Evolutionary conservation across 2,797 vertebrate species (phyloP).

Genomic region (Sciurus carolinensis): DNA sequence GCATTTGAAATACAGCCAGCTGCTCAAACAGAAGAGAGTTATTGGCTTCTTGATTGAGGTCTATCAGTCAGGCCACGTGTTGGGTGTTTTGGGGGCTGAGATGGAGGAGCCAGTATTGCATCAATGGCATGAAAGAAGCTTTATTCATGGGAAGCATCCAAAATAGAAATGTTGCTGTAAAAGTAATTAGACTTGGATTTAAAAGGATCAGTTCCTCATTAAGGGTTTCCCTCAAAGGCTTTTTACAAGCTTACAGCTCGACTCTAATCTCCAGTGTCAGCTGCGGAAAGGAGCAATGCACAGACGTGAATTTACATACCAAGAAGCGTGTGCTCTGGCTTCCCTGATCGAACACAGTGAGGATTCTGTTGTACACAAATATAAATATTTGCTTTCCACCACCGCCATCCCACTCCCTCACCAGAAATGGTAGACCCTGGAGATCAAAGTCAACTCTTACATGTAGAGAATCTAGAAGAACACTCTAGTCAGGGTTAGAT

Average conservation of each 20-base stretch:
- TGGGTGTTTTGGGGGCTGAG: slow-evolving; percentile 50
- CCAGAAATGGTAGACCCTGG: slow-evolving; percentile 33
- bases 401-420: neutral
- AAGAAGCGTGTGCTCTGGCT: neutral
- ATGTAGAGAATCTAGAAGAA: slow-evolving; percentile 31
- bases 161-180: slow-evolving; percentile 86
- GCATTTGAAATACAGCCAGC: slow-evolving; percentile 86
- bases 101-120: slow-evolving; percentile 26
- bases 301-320: neutral
- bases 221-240: slow-evolving; percentile 87
- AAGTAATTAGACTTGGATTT: slow-evolving; percentile 88
- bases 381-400: neutral
- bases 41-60: slow-evolving; percentile 62
- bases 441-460: slow-evolving; percentile 6
- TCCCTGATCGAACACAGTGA: neutral
- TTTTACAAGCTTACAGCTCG: slow-evolving; percentile 84
- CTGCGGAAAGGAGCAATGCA: slow-evolving; percentile 77
- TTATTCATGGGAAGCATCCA: slow-evolving; percentile 81
- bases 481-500: neutral
- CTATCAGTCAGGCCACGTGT: neutral
- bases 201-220: slow-evolving; percentile 88
- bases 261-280: slow-evolving; percentile 87
- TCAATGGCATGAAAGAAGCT: slow-evolving; percentile 74
- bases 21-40: slow-evolving; percentile 81
- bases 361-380: neutral